phyloP scores from a whole-genome alignment of 2,113 vertebrate genomes.

The Astur gentilis region DNA sequence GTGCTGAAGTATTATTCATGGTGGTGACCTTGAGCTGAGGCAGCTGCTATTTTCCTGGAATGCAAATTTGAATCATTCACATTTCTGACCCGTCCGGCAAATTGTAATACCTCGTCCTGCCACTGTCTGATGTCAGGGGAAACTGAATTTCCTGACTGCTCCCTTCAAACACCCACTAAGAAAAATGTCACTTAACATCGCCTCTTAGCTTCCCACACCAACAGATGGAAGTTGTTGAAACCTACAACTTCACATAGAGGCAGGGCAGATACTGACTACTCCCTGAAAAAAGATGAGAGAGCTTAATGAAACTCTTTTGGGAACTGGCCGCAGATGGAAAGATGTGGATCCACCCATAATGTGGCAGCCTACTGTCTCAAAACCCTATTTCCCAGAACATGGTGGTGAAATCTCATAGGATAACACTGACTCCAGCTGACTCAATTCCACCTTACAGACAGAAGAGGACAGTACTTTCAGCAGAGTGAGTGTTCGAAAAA shows the following conservation, averaged over 20 bases:
- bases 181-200: neutral
- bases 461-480: neutral
- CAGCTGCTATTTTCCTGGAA: neutral
- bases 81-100: neutral
- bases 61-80: neutral
- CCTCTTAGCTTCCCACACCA: neutral
- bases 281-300: neutral
- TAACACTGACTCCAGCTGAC: neutral
- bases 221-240: neutral
- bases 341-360: neutral
- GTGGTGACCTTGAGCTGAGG: neutral
- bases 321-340: neutral
- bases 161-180: neutral
- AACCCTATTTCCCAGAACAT: fast-evolving
- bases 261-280: neutral
- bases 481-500: neutral
- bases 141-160: neutral
- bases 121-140: neutral
- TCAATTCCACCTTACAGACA: neutral
- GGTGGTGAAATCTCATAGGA: neutral
- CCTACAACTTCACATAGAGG: neutral
- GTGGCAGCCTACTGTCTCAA: neutral
- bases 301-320: neutral
- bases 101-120: neutral
- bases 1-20: neutral